Base-by-base conservation (phyloP, 2,888 invertebrate genomes). In the Pachliopta kotzebuea region DNA sequence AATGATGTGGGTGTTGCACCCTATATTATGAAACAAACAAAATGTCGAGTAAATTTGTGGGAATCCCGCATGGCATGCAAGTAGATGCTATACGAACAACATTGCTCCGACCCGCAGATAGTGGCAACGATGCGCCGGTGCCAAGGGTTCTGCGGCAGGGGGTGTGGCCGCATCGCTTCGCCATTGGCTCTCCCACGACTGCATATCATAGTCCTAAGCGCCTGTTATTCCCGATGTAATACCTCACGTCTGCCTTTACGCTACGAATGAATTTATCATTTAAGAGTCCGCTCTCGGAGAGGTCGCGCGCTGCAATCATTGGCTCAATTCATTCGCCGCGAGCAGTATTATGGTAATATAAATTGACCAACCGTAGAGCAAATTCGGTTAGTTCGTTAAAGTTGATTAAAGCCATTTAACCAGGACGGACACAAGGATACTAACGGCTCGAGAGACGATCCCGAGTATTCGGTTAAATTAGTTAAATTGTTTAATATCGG, bases 321-420 rank as follows among this genome's bases (percentile, higher is more conserved):
- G 90, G 90, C 76, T 79, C 79, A 60, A 70, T 76, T 71, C 69
- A 70, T 72, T 69, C 72, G 72, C 80, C 74, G 75, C 73, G 74
- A 74, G 74, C 74, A 80, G 82, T 85, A 88, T 90, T 89, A 91
- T 92, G 86, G 86, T 88, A 92, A 91, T 92, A 92, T 92, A 92
- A 92, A 92, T 92, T 92, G 92, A 88, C 92, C 91, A 92, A 92
- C 92, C 89, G 88, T 82, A 84, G 89, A 83, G 79, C 88, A 88
- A 90, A 90, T 88, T 90, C 85, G 86, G 90, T 92, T 92, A 92
- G 92, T 92, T 92, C 89, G 91, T 90, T 91, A 91, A 90, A 89
- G 91, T 87, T 92, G 91, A 92, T 92, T 92, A 92, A 90, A 92
- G 92, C 85, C 92, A 92, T 92, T 92, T 91, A 92, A 90, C 88